phyloP scores from a whole-genome alignment of 2,888 invertebrate species.

The Capitulum mitella region DNA sequence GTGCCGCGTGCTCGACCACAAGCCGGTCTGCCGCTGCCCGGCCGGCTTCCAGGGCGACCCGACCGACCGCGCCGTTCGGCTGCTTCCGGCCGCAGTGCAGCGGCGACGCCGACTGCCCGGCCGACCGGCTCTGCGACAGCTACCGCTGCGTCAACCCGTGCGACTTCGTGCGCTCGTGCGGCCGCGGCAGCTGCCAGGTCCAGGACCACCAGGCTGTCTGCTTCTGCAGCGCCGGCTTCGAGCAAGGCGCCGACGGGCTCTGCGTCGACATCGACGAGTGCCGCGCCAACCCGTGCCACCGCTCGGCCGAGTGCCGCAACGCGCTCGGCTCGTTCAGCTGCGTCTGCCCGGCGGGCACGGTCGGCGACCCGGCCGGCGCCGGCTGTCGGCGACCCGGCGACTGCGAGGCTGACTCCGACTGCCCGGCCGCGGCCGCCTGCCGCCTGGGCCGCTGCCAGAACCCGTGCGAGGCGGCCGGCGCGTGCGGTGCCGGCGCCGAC shows the following conservation, averaged over 20 bases:
- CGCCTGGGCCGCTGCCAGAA: constrained; percentile 65
- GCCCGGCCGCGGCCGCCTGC: constrained; percentile 50
- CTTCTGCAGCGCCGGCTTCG: constrained; percentile 66
- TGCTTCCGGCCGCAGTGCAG: constrained; percentile 85
- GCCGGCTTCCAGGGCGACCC: constrained; percentile 76
- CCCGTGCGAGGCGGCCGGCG: constrained; percentile 50
- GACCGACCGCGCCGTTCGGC: constrained; percentile 61
- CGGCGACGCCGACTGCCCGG: constrained; percentile 63
- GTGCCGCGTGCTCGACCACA: constrained; percentile 66
- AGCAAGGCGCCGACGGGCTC: constrained; percentile 53
- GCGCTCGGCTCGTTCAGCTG: constrained; percentile 67
- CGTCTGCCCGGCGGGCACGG: constrained; percentile 57
- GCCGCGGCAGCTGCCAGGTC: constrained; percentile 69
- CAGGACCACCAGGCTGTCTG: constrained; percentile 65
- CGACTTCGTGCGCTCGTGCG: constrained; percentile 61
- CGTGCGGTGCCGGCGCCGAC: constrained; percentile 60
- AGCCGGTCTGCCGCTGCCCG: constrained; percentile 65
- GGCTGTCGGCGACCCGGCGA: constrained; percentile 77
- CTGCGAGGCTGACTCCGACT: constrained; percentile 40
- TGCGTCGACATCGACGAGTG: constrained; percentile 81
- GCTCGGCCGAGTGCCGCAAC: constrained; percentile 55
- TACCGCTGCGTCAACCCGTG: constrained; percentile 65
- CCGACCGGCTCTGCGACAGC: constrained; percentile 65
- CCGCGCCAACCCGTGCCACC: constrained; percentile 64
- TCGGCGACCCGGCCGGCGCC: constrained; percentile 64